Conservation (phyloP, 30 jellyfish, hydroid and myxozoan genomes). For the Turritopsis dohrnii region DNA sequence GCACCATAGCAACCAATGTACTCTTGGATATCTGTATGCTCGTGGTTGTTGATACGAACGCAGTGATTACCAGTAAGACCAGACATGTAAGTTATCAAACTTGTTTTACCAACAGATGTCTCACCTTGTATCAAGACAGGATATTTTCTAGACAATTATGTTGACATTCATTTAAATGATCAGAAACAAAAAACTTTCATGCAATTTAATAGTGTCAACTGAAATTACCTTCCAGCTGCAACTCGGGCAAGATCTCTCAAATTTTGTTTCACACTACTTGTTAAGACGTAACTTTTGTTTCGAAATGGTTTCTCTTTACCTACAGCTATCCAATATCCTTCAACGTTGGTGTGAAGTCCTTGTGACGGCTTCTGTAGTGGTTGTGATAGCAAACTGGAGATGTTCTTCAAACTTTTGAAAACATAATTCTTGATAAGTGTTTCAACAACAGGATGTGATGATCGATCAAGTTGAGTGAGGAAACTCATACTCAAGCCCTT, state of each 20-base stretch:
- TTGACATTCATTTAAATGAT: neutral
- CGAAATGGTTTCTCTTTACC: slow-evolving; percentile 45
- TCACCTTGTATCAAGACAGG: slow-evolving; percentile 98
- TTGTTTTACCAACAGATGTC: slow-evolving; percentile 99
- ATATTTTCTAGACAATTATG: slow-evolving; percentile 31
- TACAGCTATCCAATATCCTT: slow-evolving; percentile 77
- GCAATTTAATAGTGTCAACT: too few species aligned
- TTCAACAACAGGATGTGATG: slow-evolving; percentile 80
- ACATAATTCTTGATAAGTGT: slow-evolving; percentile 50
- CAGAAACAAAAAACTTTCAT: too few species aligned
- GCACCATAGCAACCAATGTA: slow-evolving; percentile 98
- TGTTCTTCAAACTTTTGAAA: slow-evolving; percentile 45
- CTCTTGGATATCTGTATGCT: slow-evolving; percentile 99
- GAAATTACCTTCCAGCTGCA: slow-evolving; percentile 81
- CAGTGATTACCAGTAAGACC: slow-evolving; percentile 90
- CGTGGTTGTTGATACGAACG: slow-evolving; percentile 96
- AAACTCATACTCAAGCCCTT: slow-evolving; percentile 95
- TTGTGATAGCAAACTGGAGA: slow-evolving; percentile 37
- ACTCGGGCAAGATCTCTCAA: slow-evolving; percentile 84
- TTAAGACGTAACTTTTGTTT: slow-evolving; percentile 58
- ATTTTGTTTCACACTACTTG: slow-evolving; percentile 79
- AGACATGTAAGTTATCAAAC: slow-evolving; percentile 80
- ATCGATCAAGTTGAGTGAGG: slow-evolving; percentile 73
- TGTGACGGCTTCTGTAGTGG: slow-evolving; percentile 74
- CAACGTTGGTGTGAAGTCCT: slow-evolving; percentile 34